phyloP scores from a whole-genome alignment of 2,797 vertebrate genomes.

The Sebastolobus alascanus region DNA sequence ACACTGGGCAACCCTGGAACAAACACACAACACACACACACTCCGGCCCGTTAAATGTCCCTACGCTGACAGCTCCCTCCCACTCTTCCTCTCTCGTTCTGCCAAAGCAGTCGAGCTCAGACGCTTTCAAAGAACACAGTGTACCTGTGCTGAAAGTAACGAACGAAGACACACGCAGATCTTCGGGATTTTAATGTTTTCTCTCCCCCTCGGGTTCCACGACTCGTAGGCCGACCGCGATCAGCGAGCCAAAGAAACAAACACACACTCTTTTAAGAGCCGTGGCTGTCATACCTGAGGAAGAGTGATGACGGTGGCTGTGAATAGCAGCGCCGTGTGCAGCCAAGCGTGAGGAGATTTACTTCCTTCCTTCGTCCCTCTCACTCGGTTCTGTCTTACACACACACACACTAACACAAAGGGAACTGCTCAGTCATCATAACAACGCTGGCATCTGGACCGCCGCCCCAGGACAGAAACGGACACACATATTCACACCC shows the following conservation, averaged over 20 bases:
- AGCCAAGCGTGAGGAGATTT: constrained; percentile 46
- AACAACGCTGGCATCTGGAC: constrained; percentile 58
- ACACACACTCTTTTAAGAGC: constrained; percentile 9
- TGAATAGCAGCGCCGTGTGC: constrained; percentile 1
- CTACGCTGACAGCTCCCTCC: constrained; percentile 68
- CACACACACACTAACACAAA: constrained; percentile 6
- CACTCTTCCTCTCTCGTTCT: constrained; percentile 49
- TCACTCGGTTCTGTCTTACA: constrained; percentile 17
- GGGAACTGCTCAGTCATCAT: constrained; percentile 52
- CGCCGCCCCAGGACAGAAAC: constrained; percentile 32
- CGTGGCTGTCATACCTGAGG: constrained; percentile 39
- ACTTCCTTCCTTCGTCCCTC: constrained; percentile 41
- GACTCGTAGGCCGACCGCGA: not conserved
- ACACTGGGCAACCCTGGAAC: constrained; percentile 56
- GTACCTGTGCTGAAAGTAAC: constrained; percentile 67
- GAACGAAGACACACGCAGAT: constrained; percentile 31
- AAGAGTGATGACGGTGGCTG: constrained; percentile 41
- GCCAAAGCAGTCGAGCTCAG: constrained; percentile 49
- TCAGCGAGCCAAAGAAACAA: constrained; percentile 1
- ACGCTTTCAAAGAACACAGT: constrained; percentile 64
- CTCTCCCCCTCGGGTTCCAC: not conserved
- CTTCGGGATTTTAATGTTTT: constrained; percentile 9
- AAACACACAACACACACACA: constrained; percentile 20
- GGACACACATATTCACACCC: constrained; percentile 27
- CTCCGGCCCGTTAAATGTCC: constrained; percentile 58